A percentile compares a stretch with the other conserved stretches of the same genome.
Evolutionary conservation across 2,888 invertebrate species (phyloP).

Genomic region (Brenthis hecate): DNA sequence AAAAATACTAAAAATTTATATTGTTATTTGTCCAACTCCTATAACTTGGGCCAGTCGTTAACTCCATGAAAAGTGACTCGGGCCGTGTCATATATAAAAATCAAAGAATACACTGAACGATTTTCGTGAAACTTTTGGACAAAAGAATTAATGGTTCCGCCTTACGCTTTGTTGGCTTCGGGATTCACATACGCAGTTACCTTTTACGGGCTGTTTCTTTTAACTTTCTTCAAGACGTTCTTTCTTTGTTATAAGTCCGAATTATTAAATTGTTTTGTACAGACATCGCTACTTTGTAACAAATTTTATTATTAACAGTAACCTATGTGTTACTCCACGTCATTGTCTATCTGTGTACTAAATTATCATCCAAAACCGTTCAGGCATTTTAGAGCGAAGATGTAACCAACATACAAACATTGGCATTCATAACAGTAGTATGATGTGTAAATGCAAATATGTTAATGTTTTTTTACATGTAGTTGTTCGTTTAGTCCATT

Average conservation of each 20-base stretch:
- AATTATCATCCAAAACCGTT: no score
- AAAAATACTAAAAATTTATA: no score
- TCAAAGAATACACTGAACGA: constrained; percentile 41
- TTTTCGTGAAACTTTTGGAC: constrained; percentile 44
- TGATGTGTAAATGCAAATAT: no score
- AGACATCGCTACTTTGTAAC: no score
- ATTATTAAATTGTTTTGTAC: background rate
- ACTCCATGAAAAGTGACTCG: constrained; percentile 41
- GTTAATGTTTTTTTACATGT: no score
- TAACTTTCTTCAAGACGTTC: constrained; percentile 9
- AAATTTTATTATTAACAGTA: no score
- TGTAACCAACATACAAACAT: no score
- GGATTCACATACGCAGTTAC: constrained; percentile 30
- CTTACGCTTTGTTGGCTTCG: constrained; percentile 30
- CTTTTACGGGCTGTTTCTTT: constrained; percentile 27
- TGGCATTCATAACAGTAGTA: no score
- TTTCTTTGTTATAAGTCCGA: constrained; percentile 13
- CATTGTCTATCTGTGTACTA: no score
- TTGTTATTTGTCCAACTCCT: background rate
- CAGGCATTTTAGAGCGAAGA: no score
- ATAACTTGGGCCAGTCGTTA: constrained; percentile 31
- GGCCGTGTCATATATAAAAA: constrained; percentile 44
- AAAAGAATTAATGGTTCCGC: constrained; percentile 45
- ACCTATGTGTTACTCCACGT: no score
- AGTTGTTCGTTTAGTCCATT: no score